phyloP scores from a whole-genome alignment of 2,113 vertebrate genomes.

The Archilochus colubris region DNA sequence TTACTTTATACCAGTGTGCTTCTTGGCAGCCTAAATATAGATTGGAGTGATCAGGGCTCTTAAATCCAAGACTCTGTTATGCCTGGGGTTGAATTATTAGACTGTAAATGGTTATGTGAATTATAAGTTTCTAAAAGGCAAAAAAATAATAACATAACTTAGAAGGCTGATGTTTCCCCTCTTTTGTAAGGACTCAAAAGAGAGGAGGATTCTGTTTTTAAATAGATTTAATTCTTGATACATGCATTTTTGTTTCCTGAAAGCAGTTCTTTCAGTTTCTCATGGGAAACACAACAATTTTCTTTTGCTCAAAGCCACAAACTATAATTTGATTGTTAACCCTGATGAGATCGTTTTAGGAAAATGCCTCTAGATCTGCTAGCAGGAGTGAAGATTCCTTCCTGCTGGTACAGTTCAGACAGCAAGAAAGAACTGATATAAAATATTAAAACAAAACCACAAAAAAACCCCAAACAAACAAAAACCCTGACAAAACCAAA shows the following conservation, averaged over 20 bases:
- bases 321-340: not conserved
- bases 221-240: not conserved
- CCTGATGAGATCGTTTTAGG: not conserved
- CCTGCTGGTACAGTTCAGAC: not conserved
- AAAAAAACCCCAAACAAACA: not conserved
- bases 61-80: not conserved
- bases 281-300: not conserved
- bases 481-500: too few relatives aligned
- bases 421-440: not conserved
- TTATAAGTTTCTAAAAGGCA: not conserved
- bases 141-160: fast-evolving
- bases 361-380: not conserved
- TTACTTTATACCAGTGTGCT: not conserved
- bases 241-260: not conserved
- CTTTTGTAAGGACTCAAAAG: not conserved
- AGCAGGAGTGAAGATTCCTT: not conserved
- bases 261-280: not conserved
- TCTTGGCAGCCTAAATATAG: not conserved
- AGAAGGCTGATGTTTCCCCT: not conserved
- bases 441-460: not conserved
- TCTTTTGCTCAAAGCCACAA: not conserved
- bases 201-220: not conserved
- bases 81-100: not conserved
- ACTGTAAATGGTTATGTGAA: not conserved
- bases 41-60: not conserved